Conservation (phyloP, 2,888 invertebrate species). For the Loripinus fragilis region DNA sequence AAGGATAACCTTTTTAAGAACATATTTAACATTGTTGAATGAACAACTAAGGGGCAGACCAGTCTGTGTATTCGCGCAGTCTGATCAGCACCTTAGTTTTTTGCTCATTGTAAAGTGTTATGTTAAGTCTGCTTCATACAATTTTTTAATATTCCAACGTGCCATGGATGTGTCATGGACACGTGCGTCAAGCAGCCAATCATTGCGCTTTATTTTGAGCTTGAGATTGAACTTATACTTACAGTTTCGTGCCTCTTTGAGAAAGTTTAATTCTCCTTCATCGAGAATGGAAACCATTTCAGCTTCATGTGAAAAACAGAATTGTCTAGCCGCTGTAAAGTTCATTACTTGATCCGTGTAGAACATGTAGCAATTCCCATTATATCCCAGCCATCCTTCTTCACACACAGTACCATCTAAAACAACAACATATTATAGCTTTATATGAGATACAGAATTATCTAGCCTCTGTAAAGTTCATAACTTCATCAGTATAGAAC, state of each 20-base stretch:
- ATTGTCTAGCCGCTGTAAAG: conserved; percentile 35
- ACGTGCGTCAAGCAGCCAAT: too few species aligned
- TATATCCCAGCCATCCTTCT: conserved; percentile 45
- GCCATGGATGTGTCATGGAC: too few species aligned
- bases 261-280: conserved; percentile 32
- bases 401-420: conserved; percentile 50
- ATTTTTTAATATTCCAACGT: too few species aligned
- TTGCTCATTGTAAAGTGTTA: too few species aligned
- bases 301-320: conserved; percentile 34
- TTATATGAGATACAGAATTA: neutral
- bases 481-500: conserved; percentile 23
- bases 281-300: conserved; percentile 43
- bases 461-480: conserved; percentile 7
- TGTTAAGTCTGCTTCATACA: too few species aligned
- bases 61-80: too few species aligned
- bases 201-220: too few species aligned
- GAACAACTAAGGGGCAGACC: too few species aligned
- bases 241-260: conserved; percentile 36
- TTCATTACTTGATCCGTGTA: conserved; percentile 30
- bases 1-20: too few species aligned
- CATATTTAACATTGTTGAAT: too few species aligned
- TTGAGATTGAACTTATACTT: neutral
- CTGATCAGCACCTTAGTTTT: too few species aligned
- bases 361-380: conserved; percentile 40
- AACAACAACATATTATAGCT: neutral